Percentiles rank a stretch among this genome's conserved stretches.
phyloP scores from a whole-genome alignment of 2,113 vertebrate genomes.

The Eudyptes chrysolophus region DNA sequence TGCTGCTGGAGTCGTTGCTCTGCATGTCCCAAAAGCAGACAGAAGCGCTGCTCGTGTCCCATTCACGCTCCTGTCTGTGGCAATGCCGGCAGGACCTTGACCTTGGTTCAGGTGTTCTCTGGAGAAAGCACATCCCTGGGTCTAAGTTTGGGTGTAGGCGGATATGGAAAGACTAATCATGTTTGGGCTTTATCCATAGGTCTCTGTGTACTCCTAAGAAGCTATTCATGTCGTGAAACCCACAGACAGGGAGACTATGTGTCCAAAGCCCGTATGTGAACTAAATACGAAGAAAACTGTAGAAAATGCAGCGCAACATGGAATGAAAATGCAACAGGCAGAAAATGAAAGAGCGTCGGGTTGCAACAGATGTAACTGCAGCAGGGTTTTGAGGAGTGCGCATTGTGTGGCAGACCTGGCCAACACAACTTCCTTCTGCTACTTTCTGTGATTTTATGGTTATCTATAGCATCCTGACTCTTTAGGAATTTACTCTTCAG shows the following conservation, averaged over 20 bases:
- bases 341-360: neutral
- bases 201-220: neutral
- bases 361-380: neutral
- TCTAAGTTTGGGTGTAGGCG: neutral
- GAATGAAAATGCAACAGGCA: neutral
- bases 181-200: neutral
- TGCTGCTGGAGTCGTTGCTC: fast-evolving
- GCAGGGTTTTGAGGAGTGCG: neutral
- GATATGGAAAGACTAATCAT: neutral
- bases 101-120: neutral
- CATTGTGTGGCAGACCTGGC: neutral
- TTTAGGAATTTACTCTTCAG: constrained; percentile 29
- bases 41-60: neutral
- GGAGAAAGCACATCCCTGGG: neutral
- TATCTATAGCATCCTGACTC: constrained; percentile 33
- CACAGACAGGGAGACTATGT: neutral
- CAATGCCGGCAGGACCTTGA: neutral
- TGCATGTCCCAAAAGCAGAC: neutral
- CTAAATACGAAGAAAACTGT: neutral
- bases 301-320: neutral
- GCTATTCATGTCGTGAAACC: neutral
- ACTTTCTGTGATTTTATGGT: neutral
- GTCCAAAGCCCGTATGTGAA: neutral
- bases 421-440: neutral
- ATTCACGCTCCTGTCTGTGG: fast-evolving